Evolutionary conservation across 2,797 vertebrate species (phyloP).

Genomic region (Falco naumanni): DNA sequence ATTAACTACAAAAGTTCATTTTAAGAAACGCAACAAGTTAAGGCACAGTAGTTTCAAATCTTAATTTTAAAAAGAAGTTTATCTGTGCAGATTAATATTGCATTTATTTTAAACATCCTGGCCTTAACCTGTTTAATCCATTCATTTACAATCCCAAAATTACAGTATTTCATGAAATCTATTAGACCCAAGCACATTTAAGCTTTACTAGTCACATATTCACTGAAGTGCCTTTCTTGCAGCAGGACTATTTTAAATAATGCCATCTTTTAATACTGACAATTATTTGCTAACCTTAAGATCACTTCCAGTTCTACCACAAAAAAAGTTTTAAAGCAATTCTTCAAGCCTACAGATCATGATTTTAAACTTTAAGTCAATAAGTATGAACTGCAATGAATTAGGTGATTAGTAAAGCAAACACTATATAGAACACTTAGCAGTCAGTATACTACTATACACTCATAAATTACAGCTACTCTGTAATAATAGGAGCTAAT

Average conservation of each 20-base stretch:
- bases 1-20: conserved; percentile 82
- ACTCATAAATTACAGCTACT: conserved; percentile 81
- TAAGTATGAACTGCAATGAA: conserved; percentile 86
- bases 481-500: conserved; percentile 76
- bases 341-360: conserved; percentile 81
- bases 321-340: conserved; percentile 83
- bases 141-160: conserved; percentile 79
- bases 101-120: conserved; percentile 80
- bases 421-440: conserved; percentile 84
- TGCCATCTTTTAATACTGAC: conserved; percentile 87
- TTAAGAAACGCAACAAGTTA: conserved; percentile 86
- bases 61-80: conserved; percentile 75
- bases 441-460: conserved; percentile 87
- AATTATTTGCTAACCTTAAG: conserved; percentile 82
- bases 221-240: conserved; percentile 83
- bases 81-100: conserved; percentile 84
- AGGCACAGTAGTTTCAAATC: conserved; percentile 90
- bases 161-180: conserved; percentile 81
- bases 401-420: conserved; percentile 93
- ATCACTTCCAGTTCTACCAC: conserved; percentile 82
- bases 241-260: conserved; percentile 81
- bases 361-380: conserved; percentile 81
- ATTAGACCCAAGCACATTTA: conserved; percentile 77
- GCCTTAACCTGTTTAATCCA: conserved; percentile 82
- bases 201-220: conserved; percentile 91